Base-by-base conservation (phyloP, 2,113 vertebrate species). In the Oreocharis arfaki region DNA sequence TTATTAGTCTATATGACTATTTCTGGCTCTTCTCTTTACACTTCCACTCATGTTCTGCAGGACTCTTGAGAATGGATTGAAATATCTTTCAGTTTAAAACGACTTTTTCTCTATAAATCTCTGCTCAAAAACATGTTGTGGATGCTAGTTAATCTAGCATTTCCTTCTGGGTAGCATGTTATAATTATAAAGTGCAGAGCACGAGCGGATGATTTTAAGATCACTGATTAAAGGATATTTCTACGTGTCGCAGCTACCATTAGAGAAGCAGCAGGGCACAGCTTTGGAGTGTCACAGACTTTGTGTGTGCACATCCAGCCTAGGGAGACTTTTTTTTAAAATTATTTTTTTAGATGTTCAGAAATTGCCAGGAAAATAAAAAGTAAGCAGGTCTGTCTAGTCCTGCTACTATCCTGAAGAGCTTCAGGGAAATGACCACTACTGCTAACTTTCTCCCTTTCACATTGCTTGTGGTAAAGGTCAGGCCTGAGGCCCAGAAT, bases 151-250 rank as follows among this genome's bases (percentile, higher is more conserved):
- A 70, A 87, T 97, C 93, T 96, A 96, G 75, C 67, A 37, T 83
- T 97, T 96, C 86, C 84, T 95, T 91, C 94, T 96, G 88, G 83
- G 87, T 97, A 90, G 68, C 53, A 30, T 95, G 77, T 91, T 97
- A 73, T 78, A 95, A 90, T 93, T 97, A 93, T 76, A 89, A 93
- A 76, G 93, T 79, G 80, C 78, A 97, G 92, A 91, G 61, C 42
- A 82, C 9, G 49, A 77, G 60, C 96, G 95, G 93, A 89, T 80
- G 80, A 37, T 67, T 96, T 95, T 77, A 84, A 93, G 84, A 81
- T 63, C 94, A 81, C 50, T 96, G 91, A 94, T 96, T 94, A 95
- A 94, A 87, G 92, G 80, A 14, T 60, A 35, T 71, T 95, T 97
- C 68, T 95, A 47, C 56, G 21, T 87, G 55, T 69, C 0, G 0